phyloP scores from a whole-genome alignment of 2,888 invertebrate genomes.

The Pammene aurita region DNA sequence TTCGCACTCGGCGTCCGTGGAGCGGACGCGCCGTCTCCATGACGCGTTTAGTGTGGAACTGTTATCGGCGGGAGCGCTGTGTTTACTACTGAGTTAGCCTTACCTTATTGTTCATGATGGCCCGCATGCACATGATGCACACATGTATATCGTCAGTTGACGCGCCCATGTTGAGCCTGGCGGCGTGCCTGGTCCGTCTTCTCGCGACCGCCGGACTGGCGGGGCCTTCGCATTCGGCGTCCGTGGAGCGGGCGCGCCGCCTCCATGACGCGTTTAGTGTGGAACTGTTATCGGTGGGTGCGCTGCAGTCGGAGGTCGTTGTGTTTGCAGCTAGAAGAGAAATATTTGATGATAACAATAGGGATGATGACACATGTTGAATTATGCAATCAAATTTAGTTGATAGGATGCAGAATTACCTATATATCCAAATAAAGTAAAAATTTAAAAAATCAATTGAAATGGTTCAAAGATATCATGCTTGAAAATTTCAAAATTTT shows the following conservation, averaged over 20 bases:
- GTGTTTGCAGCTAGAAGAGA: conserved; percentile 60
- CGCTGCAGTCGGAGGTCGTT: conserved; percentile 75
- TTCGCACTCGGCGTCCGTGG: conserved; percentile 65
- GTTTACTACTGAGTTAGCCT: not conserved
- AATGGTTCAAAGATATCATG: too few relatives aligned
- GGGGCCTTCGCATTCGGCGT: conserved; percentile 63
- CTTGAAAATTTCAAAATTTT: too few relatives aligned
- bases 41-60: conserved; percentile 66
- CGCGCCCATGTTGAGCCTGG: conserved; percentile 96
- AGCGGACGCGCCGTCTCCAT: conserved; percentile 68
- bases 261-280: conserved; percentile 71
- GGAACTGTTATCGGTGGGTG: conserved; percentile 62
- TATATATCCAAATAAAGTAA: too few relatives aligned
- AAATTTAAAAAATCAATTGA: too few relatives aligned
- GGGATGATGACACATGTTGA: too few relatives aligned
- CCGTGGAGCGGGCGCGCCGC: conserved; percentile 64
- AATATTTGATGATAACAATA: too few relatives aligned
- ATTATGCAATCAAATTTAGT: too few relatives aligned
- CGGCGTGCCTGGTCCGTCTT: conserved; percentile 91
- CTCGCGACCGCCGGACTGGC: conserved; percentile 74
- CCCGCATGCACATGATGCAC: conserved; percentile 99
- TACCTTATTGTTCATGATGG: conserved; percentile 99
- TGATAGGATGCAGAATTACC: too few relatives aligned
- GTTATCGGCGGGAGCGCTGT: conserved; percentile 66
- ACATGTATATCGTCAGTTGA: conserved; percentile 99